Evolutionary conservation across 2,888 invertebrate genomes (phyloP), one percentile per base, ranked within the genome.

Genomic region (Heliconius erato): DNA sequence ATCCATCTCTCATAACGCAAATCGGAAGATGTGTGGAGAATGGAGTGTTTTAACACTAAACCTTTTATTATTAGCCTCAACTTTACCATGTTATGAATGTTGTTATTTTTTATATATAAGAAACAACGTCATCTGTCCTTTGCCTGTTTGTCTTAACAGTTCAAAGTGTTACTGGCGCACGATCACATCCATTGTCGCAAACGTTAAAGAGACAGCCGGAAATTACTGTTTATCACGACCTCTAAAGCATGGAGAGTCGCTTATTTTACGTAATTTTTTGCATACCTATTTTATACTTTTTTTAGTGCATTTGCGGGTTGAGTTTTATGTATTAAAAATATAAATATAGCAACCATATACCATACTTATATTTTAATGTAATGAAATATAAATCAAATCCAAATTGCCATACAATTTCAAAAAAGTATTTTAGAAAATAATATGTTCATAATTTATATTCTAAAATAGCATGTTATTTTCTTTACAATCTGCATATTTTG

Each of bases 401-500:
- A 23, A n/a, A 35, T 59, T 59, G 23, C 59, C 59, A 7, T 35
- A 23, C n/a, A 59, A 9, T 23, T 4, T 1, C 0, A 35, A n/a
- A 76, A 76, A 35, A 35, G 16, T n/a, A 26, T 59, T 59, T 67
- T 26, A 44, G 19, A 14, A 19, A 40, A 65, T 78, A 23, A 32
- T 49, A 78, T 72, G 40, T 26, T 19, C 19, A 77, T 26, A 35
- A 65, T 35, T 26, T 23, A 77, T 19, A n/a, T 77, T 68, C 6
- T 28, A 26, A 78, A 67, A 65, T 28, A 23, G 40, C 77, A 16
- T 40, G 78, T 49, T 67, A 28, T 67, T 76, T 76, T 63, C 76
- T 59, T 76, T 63, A 40, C 9, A n/a, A 76, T 35, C 12, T 78
- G 44, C 67, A 78, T 78, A 68, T 68, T 78, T 78, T 78, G 16